Conservation (phyloP, 2,888 invertebrate species). For the Julus scandinavius region DNA sequence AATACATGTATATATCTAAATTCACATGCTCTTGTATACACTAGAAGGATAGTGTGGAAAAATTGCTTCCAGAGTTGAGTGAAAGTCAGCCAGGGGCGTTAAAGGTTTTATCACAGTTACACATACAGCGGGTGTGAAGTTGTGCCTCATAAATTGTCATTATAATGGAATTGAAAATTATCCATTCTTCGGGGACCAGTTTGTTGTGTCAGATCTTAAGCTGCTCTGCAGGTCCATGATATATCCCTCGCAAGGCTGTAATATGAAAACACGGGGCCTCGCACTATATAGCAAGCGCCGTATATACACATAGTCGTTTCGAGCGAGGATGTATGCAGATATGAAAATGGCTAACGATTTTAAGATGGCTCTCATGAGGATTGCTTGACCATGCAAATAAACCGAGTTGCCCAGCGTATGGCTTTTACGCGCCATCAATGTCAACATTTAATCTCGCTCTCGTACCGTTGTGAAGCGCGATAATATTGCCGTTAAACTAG, state of each 20-base stretch:
- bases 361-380: constrained; percentile 5
- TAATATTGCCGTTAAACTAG: constrained; percentile 16
- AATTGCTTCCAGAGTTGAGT: too few relatives aligned
- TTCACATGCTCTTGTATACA: too few relatives aligned
- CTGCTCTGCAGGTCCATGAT: not conserved
- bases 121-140: not conserved
- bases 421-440: constrained; percentile 3
- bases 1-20: too few relatives aligned
- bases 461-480: constrained; percentile 7
- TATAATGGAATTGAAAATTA: constrained; percentile 33
- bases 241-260: not conserved
- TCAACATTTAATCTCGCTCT: constrained; percentile 14
- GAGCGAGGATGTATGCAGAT: constrained; percentile 14
- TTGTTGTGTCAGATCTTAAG: constrained; percentile 33
- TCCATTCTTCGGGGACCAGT: constrained; percentile 13
- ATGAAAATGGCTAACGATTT: constrained; percentile 33
- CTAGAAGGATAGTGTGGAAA: too few relatives aligned
- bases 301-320: not conserved
- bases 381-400: constrained; percentile 33
- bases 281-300: not conserved
- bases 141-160: constrained; percentile 27
- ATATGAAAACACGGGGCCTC: not conserved
- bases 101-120: not conserved
- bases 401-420: not conserved
- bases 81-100: too few relatives aligned